Conservation (phyloP, 1,140 invertebrate species). For the Alviniconcha marisindica region DNA sequence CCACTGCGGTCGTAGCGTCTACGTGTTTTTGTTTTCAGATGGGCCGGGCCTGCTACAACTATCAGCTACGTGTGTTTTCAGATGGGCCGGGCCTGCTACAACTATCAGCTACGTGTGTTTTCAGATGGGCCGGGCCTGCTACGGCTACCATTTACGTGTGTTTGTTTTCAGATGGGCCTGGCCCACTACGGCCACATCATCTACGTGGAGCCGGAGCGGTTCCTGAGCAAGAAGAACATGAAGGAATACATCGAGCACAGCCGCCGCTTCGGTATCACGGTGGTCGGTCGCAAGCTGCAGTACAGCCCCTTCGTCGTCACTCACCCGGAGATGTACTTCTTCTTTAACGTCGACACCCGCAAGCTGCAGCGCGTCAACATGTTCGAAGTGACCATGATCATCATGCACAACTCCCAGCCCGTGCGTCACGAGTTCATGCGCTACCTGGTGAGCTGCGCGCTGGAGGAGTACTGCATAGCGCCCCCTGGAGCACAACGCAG, state of each 20-base stretch:
- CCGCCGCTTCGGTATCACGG: slow-evolving; percentile 36
- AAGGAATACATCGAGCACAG: slow-evolving; percentile 46
- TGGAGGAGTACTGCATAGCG: slow-evolving; percentile 57
- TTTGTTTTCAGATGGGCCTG: slow-evolving; percentile 58
- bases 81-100: no score
- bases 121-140: no score
- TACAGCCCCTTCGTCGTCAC: slow-evolving; percentile 61
- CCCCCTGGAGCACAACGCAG: slow-evolving; percentile 42
- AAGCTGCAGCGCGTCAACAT: slow-evolving; percentile 47
- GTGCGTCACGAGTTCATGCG: slow-evolving; percentile 50
- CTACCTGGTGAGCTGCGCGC: slow-evolving; percentile 52
- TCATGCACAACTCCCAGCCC: slow-evolving; percentile 55
- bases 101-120: no score
- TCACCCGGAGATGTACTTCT: slow-evolving; percentile 58
- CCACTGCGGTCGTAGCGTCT: no score
- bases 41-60: slow-evolving; percentile 48
- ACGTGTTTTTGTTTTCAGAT: no score
- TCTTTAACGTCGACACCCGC: slow-evolving; percentile 47
- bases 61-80: slow-evolving; percentile 59
- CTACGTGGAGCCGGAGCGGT: slow-evolving; percentile 56
- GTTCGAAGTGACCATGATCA: slow-evolving; percentile 51
- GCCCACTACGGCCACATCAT: slow-evolving; percentile 52
- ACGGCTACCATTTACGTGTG: no score
- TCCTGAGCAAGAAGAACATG: slow-evolving; percentile 47
- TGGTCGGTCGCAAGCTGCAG: slow-evolving; percentile 41